Percentiles rank a stretch among this genome's conserved stretches.
Conservation (phyloP, 2,797 vertebrate genomes). For the Antrozous pallidus region DNA sequence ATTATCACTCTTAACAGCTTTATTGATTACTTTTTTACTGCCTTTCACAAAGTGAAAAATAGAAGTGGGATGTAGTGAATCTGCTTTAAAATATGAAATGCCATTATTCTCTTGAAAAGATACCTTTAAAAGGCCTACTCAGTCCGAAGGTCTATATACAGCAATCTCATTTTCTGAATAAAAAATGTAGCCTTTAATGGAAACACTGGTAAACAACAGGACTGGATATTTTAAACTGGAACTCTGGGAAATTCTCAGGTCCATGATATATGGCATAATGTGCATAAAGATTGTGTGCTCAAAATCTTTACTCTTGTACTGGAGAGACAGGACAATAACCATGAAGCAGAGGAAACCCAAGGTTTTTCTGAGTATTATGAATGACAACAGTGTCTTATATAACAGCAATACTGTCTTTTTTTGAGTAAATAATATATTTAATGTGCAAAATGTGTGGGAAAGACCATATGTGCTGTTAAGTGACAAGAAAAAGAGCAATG, state of each 20-base stretch:
- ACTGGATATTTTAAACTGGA: not conserved
- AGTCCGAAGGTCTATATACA: not conserved
- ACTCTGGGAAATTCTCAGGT: not conserved
- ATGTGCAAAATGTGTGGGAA: not conserved
- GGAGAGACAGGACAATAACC: not conserved
- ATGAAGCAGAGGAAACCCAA: conserved; percentile 5
- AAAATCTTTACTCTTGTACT: not conserved
- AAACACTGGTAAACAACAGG: not conserved
- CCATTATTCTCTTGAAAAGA: conserved; percentile 6
- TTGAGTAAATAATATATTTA: conserved; percentile 12
- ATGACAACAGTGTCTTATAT: not conserved
- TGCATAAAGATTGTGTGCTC: not conserved
- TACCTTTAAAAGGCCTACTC: not conserved
- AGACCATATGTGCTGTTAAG: conserved; percentile 24
- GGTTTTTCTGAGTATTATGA: not conserved
- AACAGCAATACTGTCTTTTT: not conserved
- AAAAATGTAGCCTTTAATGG: conserved; percentile 20
- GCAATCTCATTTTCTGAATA: not conserved
- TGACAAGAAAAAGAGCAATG: conserved; percentile 1
- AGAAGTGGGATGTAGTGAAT: not conserved
- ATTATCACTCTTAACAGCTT: conserved; percentile 17
- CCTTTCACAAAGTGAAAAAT: conserved; percentile 15
- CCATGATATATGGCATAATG: not conserved
- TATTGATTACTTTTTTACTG: conserved; percentile 53
- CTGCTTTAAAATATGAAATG: not conserved